phyloP scores from a whole-genome alignment of 2,113 vertebrate species.

The Cairina moschata region DNA sequence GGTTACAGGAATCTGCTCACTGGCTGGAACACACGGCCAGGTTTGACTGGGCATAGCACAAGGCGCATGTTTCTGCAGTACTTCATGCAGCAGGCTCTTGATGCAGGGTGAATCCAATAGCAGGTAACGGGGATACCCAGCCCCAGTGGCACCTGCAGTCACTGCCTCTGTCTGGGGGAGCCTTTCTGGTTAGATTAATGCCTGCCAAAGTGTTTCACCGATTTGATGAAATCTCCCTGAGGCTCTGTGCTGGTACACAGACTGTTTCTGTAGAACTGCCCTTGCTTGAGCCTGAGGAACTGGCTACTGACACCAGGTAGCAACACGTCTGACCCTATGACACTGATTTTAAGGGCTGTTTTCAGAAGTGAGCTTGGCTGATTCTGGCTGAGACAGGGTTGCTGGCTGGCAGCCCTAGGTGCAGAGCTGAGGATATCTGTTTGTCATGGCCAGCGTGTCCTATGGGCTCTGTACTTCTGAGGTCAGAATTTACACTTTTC shows the following conservation, averaged over 20 bases:
- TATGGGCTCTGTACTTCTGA: neutral
- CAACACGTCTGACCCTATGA: neutral
- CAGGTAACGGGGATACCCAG: accelerated
- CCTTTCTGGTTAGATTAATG: neutral
- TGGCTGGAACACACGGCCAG: neutral
- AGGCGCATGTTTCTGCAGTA: neutral
- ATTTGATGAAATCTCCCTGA: neutral
- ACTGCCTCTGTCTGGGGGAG: neutral
- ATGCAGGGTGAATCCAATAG: neutral
- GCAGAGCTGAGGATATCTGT: neutral
- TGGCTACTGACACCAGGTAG: neutral
- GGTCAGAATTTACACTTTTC: neutral
- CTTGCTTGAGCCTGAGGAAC: neutral
- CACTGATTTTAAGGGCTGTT: neutral
- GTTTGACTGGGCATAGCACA: neutral
- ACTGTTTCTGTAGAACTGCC: accelerated
- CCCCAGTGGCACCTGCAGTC: neutral
- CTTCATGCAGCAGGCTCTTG: accelerated
- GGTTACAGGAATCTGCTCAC: neutral
- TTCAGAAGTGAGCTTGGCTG: neutral
- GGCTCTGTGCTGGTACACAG: neutral
- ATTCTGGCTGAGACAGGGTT: neutral
- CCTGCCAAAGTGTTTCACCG: neutral
- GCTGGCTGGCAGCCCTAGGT: neutral
- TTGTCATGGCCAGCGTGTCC: neutral